A percentile compares a stretch with the other conserved stretches of the same genome.
Evolutionary conservation across 2,113 vertebrate genomes (phyloP).

Genomic region (Tretioscincus oriximinensis): DNA sequence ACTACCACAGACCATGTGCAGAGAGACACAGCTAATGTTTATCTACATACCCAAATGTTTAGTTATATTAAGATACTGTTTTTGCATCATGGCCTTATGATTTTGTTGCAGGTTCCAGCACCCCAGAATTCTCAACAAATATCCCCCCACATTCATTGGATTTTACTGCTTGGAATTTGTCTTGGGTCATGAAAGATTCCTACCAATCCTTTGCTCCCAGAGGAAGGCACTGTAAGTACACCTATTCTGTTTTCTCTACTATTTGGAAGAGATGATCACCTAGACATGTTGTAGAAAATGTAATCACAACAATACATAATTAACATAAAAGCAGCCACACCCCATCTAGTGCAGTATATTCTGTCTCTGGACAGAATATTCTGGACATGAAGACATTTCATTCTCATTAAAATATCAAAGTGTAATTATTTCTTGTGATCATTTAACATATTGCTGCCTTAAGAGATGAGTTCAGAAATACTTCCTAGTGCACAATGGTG

Average conservation of each 20-base stretch:
- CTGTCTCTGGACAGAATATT: too few relatives aligned
- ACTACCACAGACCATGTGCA: too few relatives aligned
- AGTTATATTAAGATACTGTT: not conserved
- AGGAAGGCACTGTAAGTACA: conserved; percentile 74
- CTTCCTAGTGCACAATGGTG: too few relatives aligned
- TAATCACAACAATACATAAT: too few relatives aligned
- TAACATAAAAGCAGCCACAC: too few relatives aligned
- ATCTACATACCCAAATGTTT: too few relatives aligned
- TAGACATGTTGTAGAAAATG: not conserved
- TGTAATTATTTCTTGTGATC: not conserved
- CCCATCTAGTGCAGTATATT: too few relatives aligned
- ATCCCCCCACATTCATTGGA: conserved; percentile 45
- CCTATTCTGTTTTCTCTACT: not conserved
- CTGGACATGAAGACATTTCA: too few relatives aligned
- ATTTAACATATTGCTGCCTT: not conserved
- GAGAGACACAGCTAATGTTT: too few relatives aligned
- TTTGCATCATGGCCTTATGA: conserved; percentile 18
- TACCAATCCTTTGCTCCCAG: conserved; percentile 73
- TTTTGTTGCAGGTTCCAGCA: conserved; percentile 61
- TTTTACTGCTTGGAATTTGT: conserved; percentile 73
- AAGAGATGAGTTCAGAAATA: not conserved
- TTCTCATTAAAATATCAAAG: not conserved
- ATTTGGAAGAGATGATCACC: not conserved
- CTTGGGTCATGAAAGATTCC: conserved; percentile 80
- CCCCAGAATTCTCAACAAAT: conserved; percentile 47